Conservation (phyloP, 2,888 invertebrate species). For the Drosophila rellima region DNA sequence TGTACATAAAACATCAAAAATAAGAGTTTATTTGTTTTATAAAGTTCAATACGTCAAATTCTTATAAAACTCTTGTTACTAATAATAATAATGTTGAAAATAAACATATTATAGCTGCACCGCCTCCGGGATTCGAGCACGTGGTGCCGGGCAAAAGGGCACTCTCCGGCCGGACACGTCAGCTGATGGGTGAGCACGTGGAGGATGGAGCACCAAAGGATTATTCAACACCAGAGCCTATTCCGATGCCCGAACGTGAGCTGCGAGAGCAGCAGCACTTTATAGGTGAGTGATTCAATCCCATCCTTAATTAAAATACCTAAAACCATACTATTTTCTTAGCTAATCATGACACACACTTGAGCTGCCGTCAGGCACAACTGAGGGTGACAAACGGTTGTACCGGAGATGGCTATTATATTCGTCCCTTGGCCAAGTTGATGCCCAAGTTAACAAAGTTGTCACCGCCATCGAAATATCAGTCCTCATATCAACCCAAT, state of each 20-base stretch:
- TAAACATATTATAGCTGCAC: conserved; percentile 8
- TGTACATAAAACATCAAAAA: too few species aligned
- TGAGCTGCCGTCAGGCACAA: background rate
- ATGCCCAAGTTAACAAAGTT: background rate
- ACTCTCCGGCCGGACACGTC: conserved; percentile 35
- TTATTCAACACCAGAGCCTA: conserved; percentile 31
- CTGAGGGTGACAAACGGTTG: conserved; percentile 42
- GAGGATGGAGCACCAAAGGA: rapidly evolving
- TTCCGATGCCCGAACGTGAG: conserved; percentile 11
- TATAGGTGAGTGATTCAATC: conserved; percentile 29
- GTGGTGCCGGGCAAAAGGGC: conserved; percentile 20
- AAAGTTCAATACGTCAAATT: too few species aligned
- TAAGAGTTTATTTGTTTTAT: too few species aligned
- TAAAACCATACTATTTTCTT: background rate
- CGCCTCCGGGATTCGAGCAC: conserved; percentile 45
- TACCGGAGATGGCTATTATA: conserved; percentile 53
- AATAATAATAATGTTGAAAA: background rate
- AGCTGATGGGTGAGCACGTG: conserved; percentile 39
- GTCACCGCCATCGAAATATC: background rate
- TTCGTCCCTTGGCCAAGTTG: conserved; percentile 7
- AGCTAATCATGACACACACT: conserved; percentile 32
- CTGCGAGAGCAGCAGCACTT: conserved; percentile 46
- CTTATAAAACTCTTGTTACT: too few species aligned
- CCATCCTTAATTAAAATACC: background rate
- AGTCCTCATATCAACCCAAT: conserved; percentile 14